Evolutionary conservation across 2,797 vertebrate genomes (phyloP).

Genomic region (Lagorchestes hirsutus): DNA sequence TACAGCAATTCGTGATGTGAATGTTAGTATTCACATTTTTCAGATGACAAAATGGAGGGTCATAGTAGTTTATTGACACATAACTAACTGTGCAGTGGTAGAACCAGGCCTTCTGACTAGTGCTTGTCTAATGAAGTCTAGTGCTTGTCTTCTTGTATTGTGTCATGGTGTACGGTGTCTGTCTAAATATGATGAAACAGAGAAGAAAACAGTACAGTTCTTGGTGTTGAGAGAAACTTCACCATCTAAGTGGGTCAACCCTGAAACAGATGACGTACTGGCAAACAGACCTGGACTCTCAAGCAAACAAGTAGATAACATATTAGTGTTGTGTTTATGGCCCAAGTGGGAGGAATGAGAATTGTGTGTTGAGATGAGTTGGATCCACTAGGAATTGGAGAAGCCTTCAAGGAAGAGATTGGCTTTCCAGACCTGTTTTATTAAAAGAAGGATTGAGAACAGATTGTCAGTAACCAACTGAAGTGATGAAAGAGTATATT

Average conservation of each 20-base stretch:
- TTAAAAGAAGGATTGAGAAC: background rate
- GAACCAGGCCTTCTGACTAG: background rate
- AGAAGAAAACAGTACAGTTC: background rate
- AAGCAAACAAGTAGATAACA: background rate
- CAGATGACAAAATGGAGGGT: no score
- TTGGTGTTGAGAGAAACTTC: background rate
- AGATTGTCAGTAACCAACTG: background rate
- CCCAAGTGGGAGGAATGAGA: background rate
- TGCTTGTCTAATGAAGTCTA: background rate
- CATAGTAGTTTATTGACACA: no score
- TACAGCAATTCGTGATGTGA: no score
- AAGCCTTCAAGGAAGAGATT: background rate
- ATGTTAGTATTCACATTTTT: no score
- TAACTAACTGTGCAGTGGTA: no score
- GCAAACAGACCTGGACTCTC: background rate
- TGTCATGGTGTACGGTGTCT: no score
- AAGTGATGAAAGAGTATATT: background rate
- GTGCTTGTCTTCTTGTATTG: background rate
- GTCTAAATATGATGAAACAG: background rate
- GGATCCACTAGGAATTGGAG: background rate
- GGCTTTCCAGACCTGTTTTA: background rate
- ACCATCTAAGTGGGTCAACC: background rate
- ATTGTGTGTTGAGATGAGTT: background rate
- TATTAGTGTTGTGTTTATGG: background rate
- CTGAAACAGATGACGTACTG: background rate